Evolutionary conservation across 1,140 invertebrate species (phyloP), one percentile per base, ranked within the genome.

Genomic region (Cydia splendana): DNA sequence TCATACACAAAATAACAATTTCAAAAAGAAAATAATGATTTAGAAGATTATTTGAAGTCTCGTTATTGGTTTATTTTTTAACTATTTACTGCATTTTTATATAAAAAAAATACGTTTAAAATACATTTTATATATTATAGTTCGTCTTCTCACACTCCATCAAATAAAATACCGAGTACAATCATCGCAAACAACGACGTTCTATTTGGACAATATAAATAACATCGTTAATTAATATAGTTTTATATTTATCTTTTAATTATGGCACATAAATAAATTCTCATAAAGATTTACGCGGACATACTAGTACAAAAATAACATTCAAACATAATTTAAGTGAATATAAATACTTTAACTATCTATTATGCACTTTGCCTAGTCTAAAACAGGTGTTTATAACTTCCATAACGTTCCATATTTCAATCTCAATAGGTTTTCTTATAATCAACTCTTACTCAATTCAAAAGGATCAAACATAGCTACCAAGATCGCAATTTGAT

Each of bases 201-300:
- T 7, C 53, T 57, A 24, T 10, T 20, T 62, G 20, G 20, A 24
- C n/a, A 57, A n/a, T 57, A 57, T 57, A 18, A 18, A 57, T 62
- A 10, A 24, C 18, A 62, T 62, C 57, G 18, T 74, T 74, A 48
- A 74, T 15, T n/a, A 28, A 20, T 71, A 30, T 42, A 18, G n/a
- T 30, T 48, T 74, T 15, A n/a, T 53, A n/a, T 12, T 18, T 73
- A n/a, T 53, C 51, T 12, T 18, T 73, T 62, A 71, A 57, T 74
- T 82, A 82, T 84, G 81, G 82, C 80, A 82, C 79, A 77, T 77
- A 82, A 78, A 76, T 80, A 81, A 82, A 78, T 80, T 78, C 78
- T 48, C 65, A 28, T 53, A 71, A 71, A 13, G 42, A n/a, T 42
- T 62, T 18, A 71, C 30, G 67, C 15, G 1, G 15, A 71, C 67